Percentiles rank a stretch among this genome's conserved stretches.
Conservation (phyloP, 2,797 vertebrate genomes). For the Jordanella pulchra region DNA sequence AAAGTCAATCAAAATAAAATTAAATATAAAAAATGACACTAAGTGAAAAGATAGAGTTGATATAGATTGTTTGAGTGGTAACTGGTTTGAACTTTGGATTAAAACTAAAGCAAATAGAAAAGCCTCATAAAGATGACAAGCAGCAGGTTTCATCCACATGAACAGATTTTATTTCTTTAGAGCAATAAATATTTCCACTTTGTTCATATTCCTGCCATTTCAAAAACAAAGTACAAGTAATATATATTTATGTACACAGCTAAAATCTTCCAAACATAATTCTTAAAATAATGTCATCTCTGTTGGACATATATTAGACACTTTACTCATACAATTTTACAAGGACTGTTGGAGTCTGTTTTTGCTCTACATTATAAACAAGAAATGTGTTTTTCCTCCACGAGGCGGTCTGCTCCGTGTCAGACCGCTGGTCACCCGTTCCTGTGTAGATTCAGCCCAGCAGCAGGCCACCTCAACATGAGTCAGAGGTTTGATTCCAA, state of each 20-base stretch:
- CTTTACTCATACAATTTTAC: slow-evolving; percentile 75
- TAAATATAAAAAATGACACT: too few species aligned
- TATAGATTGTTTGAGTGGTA: neutral
- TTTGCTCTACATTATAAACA: slow-evolving; percentile 73
- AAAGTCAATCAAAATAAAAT: too few species aligned
- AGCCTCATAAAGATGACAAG: slow-evolving; percentile 9
- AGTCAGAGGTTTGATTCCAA: slow-evolving; percentile 14
- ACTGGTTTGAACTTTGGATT: too few species aligned
- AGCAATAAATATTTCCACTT: slow-evolving; percentile 81
- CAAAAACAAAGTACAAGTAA: slow-evolving; percentile 78
- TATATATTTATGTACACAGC: slow-evolving; percentile 79
- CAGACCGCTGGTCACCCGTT: slow-evolving; percentile 14
- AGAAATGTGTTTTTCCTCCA: slow-evolving; percentile 39
- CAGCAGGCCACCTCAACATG: slow-evolving; percentile 26
- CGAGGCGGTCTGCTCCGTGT: slow-evolving; percentile 28
- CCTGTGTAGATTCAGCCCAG: slow-evolving; percentile 38
- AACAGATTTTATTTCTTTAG: slow-evolving; percentile 78
- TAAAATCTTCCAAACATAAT: slow-evolving; percentile 72
- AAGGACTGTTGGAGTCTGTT: slow-evolving; percentile 68
- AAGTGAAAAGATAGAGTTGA: too few species aligned
- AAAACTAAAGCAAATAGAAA: neutral
- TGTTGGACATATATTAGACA: slow-evolving; percentile 73
- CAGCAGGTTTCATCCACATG: slow-evolving; percentile 68
- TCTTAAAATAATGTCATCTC: slow-evolving; percentile 77
- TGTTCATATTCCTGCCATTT: slow-evolving; percentile 73